Evolutionary conservation across 2,888 invertebrate species (phyloP), one percentile per base, ranked within the genome.

Genomic region (Lypha dubia): DNA sequence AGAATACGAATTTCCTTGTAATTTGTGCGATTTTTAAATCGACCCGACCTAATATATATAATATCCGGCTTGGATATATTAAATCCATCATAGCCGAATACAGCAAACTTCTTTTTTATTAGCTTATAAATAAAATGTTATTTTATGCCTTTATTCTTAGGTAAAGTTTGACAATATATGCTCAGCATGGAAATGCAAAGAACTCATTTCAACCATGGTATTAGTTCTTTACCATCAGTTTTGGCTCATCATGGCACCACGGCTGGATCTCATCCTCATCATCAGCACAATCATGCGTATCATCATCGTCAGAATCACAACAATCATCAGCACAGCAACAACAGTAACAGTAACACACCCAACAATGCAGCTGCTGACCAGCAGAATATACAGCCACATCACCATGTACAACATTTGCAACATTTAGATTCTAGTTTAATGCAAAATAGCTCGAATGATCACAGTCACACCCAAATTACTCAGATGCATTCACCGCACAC

Each of bases 161-260:
- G 35, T 68, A 74, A 74, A 51, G 62, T 68, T 75, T 20, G 24
- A 81, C 28, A 70, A 81, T 80, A 80, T 86, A 86, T 86, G 85
- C 83, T 86, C 83, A 86, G 80, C 80, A 86, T 86, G 85, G 80
- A 83, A 81, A 86, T 86, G 85, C 85, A 83, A 71, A 77, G 77
- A 70, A 63, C 85, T 77, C 53, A 70, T 75, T 60, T 62, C 9
- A 81, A 68, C 75, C 74, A 75, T 70, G 62, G 81, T 73, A 75
- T 75, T 35, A 70, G 68, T 53, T 46, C 35, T 35, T 35, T 81
- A 24, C 81, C 81, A 70, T 70, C 81, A 62, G 41, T 49, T 28
- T 53, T 75, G 62, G 56, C 68, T 62, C 81, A 75, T 38, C 68
- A 75, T 56, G 44, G 67, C 24, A 81, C 56, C 81, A 68, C 74